Evolutionary conservation across 1,140 invertebrate species (phyloP).

Genomic region (Oedothorax gibbosus): DNA sequence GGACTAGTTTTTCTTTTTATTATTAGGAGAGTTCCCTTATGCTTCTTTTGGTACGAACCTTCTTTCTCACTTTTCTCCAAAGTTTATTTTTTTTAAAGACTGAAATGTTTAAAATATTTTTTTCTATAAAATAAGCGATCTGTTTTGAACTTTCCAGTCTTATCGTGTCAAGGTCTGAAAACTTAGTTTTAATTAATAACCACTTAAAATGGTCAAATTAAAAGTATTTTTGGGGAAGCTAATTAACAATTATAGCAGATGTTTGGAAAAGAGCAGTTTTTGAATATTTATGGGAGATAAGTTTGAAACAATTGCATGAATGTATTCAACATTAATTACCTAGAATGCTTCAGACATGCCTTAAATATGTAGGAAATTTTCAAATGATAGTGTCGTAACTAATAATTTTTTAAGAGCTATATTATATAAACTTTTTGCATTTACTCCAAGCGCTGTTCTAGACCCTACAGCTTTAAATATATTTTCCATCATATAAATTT

Average conservation of each 20-base stretch:
- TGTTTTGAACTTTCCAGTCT: background rate
- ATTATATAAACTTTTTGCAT: too few relatives aligned
- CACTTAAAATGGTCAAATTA: slow-evolving; percentile 36
- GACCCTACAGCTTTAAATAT: too few relatives aligned
- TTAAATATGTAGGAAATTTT: too few relatives aligned
- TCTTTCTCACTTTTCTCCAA: slow-evolving; percentile 25
- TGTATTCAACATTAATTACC: too few relatives aligned
- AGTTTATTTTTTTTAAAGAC: slow-evolving; percentile 43
- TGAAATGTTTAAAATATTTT: slow-evolving; percentile 50
- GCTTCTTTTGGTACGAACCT: background rate
- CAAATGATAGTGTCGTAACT: too few relatives aligned
- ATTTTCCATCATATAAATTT: too few relatives aligned
- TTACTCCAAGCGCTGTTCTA: too few relatives aligned
- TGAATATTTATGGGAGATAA: too few relatives aligned
- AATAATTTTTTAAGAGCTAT: too few relatives aligned
- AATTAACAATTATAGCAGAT: slow-evolving; percentile 52
- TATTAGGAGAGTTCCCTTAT: background rate
- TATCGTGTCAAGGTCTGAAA: slow-evolving; percentile 33
- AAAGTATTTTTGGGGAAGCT: background rate
- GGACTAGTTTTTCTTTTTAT: background rate
- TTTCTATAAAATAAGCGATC: background rate
- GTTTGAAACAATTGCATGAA: too few relatives aligned
- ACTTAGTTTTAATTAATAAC: slow-evolving; percentile 60
- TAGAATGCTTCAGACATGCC: too few relatives aligned
- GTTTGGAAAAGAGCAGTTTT: background rate